Base-by-base conservation (phyloP, 2,797 vertebrate genomes). In the Rhynchotus rufescens region DNA sequence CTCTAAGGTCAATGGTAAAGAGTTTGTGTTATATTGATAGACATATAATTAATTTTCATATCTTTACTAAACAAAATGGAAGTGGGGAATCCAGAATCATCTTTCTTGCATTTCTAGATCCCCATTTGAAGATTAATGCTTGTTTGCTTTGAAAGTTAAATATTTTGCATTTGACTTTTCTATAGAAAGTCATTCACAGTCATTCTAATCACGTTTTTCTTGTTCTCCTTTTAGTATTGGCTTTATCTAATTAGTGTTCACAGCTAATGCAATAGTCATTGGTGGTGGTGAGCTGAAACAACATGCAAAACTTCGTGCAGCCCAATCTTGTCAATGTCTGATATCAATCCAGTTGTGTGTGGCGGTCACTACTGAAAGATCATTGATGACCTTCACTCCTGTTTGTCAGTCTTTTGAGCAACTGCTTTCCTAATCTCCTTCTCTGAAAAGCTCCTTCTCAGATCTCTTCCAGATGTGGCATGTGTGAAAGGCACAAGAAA, bases 201-300 rank as follows among this genome's bases (percentile, higher is more conserved):
- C 30, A 83, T 90, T 83, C 57, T 25, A 85, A 26, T 60, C 60
- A 81, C 1, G 0, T 60, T 89, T 79, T 88, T 77, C 59, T 62
- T 26, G 16, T 64, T 60, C 30, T 78, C 12, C 68, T 89, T 64
- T 71, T 84, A 66, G 13, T 72, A 69, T 90, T 93, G 90, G 54
- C 38, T 92, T 83, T 64, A 88, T 42, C 42, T 93, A 81, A 79
- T 91, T 73, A 85, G 23, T 4, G 12, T 89, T 89, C 88, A 75
- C 54, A 80, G 83, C 17, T 93, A 87, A 81, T 75, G 47, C 71
- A 75, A 76, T 64, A 86, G 30, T 25, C 59, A 23, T 38, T 42
- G 38, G 42, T 84, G 47, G 61, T 6, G 0, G 0, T 80, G 36
- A 19, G 22, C 36, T 84, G 69, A 44, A 91, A 86, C 51, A 91